Percentiles rank a stretch among this genome's conserved stretches.
Conservation (phyloP, 2,113 vertebrate genomes). For the Oreochromis spilurus region DNA sequence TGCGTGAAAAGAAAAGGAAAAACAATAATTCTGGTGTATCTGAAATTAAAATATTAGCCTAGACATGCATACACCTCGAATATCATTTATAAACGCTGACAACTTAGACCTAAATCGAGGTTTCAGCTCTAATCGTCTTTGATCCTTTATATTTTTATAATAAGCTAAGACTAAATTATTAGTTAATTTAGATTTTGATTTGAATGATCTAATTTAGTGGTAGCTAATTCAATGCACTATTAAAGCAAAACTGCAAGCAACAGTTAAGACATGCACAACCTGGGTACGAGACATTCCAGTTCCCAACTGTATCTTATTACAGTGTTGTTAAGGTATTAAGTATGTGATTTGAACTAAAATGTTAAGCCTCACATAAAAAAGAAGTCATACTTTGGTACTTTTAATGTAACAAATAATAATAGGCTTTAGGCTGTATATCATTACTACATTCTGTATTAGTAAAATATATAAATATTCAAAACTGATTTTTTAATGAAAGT, state of each 20-base stretch:
- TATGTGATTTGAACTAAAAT: not conserved
- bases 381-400: not conserved
- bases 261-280: not conserved
- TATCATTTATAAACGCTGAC: not conserved
- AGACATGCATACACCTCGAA: not conserved
- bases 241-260: not conserved
- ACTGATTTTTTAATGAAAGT: constrained; percentile 5
- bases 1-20: not conserved
- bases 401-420: not conserved
- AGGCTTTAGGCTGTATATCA: not conserved
- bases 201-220: not conserved
- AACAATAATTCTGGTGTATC: not conserved
- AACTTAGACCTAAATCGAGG: not conserved
- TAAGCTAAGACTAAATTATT: not conserved
- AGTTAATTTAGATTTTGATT: not conserved
- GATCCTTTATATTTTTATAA: not conserved
- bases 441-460: not conserved
- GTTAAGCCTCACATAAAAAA: not conserved
- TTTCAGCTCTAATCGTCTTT: not conserved
- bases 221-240: not conserved
- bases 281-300: not conserved
- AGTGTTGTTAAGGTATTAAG: not conserved
- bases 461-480: not conserved
- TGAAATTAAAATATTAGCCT: not conserved
- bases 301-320: not conserved